Evolutionary conservation across 2,113 vertebrate genomes (phyloP), one percentile per base, ranked within the genome.

Genomic region (Microcebus ravelobensis): DNA sequence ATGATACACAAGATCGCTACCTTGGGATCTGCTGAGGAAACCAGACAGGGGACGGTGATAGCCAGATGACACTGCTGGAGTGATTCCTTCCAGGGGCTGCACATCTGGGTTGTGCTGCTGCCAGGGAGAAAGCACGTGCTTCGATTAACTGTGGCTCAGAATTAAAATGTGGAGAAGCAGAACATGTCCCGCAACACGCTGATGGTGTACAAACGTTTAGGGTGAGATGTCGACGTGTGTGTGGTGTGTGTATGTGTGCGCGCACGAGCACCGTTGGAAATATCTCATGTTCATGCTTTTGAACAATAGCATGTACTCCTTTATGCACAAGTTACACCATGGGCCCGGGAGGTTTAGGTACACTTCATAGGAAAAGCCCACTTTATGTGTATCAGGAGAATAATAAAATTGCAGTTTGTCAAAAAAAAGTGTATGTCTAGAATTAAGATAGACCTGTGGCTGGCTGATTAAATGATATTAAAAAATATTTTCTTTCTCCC

Each of bases 71-170:
- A 87, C 83, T 92, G 90, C 18, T 65, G 73, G 81, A 96, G 86
- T 74, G 39, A 88, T 50, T 96, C 80, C 96, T 98, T 98, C 92
- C 77, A 97, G 97, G 57, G 93, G 50, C 87, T 93, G 76, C 57
- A 94, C 97, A 98, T 98, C 97, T 98, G 98, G 95, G 95, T 74
- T 65, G 55, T 65, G 61, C 95, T 97, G 96, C 96, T 98, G 98
- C 95, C 97, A 98, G 91, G 77, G n/a, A 95, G 59, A 73, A 39
- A 91, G 70, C 83, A 86, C 67, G 87, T 71, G 42, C 70, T 97
- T 98, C 45, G 65, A 97, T 91, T 65, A 83, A 42, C 71, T 96
- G 77, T 27, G 96, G 67, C 55, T 97, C 93, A 91, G 79, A 96
- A 83, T 74, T 83, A 85, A 97, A 98, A 71, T 59, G 87, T 67